Evolutionary conservation across 2,797 vertebrate species (phyloP).

Genomic region (Takifugu rubripes): DNA sequence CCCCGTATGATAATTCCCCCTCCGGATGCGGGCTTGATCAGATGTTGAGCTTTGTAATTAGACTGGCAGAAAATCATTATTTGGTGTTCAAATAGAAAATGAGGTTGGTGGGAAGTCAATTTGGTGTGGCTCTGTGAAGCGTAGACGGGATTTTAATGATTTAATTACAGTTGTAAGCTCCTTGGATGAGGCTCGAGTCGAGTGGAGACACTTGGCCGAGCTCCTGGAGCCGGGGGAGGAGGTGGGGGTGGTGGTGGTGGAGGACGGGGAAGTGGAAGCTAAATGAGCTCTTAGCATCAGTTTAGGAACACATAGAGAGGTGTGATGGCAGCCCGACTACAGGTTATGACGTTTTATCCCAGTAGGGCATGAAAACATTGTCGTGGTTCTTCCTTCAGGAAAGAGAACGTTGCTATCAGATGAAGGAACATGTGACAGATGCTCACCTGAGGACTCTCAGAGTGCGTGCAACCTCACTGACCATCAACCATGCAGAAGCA

Average conservation of each 20-base stretch:
- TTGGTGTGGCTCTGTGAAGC: constrained; percentile 82
- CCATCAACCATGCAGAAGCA: too few relatives aligned
- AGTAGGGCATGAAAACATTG: too few relatives aligned
- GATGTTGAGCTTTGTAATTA: constrained; percentile 96
- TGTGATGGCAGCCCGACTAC: too few relatives aligned
- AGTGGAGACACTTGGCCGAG: constrained; percentile 77
- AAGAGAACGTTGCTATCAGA: too few relatives aligned
- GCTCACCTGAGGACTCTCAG: too few relatives aligned
- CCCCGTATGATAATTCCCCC: constrained; percentile 54
- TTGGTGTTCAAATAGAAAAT: constrained; percentile 94
- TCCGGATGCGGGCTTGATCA: constrained; percentile 57
- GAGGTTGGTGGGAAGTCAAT: constrained; percentile 92
- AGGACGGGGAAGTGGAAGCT: background rate
- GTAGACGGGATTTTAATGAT: constrained; percentile 94
- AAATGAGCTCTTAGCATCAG: too few relatives aligned
- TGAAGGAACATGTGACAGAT: too few relatives aligned
- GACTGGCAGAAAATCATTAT: constrained; percentile 99
- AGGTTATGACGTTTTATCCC: too few relatives aligned
- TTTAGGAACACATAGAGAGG: too few relatives aligned
- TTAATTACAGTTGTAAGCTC: constrained; percentile 95
- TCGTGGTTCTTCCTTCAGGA: too few relatives aligned
- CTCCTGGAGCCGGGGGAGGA: constrained; percentile 66
- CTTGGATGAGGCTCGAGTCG: constrained; percentile 85
- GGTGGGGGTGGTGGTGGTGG: constrained; percentile 12
- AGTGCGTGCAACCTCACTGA: too few relatives aligned